Base-by-base conservation (phyloP, 2,797 vertebrate species). In the Alosa sapidissima region DNA sequence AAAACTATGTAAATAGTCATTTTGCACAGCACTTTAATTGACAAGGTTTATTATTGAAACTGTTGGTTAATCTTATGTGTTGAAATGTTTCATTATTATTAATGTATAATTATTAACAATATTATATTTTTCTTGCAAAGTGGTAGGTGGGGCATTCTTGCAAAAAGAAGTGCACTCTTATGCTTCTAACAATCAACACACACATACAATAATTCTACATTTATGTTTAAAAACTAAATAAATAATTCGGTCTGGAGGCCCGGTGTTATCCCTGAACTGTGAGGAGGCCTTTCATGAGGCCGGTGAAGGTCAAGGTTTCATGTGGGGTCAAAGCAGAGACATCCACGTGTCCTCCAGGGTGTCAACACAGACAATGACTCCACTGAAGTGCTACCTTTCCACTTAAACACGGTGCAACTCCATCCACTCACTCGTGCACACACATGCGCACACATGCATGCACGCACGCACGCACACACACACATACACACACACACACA, bases 311-410 rank as follows among this genome's bases (percentile, higher is more conserved):
- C 68, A 75, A 19, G 33, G 68, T 75, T 36, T 45, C 68, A 75
- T 75, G 68, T 75, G 68, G 36, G 68, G 68, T 75, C 68, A 75
- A 21, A 45, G 68, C 68, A 14, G 28, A 75, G 68, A 75, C 68
- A 75, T 75, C 68, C 36, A 75, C 68, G 33, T 36, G 68, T 75
- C 68, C 68, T 75, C 68, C 68, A 75, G 68, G 36, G 68, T 75
- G 84, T 24, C 81, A 62, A 11, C n/a, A 16, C 45, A 81, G 52
- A 72, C 13, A 62, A 36, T 33, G 85, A 85, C 78, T 68, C 60
- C 81, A 72, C 81, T 82, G 16, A 89, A 91, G 90, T 91, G 89
- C 90, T 89, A 2, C 72, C 88, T 89, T 91, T 89, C 90, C 89
- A 85, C 89, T 88, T 87, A 60, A 55, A 72, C 88, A 62, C 89